Conservation (phyloP, 2,888 invertebrate genomes). For the Trachelus iudaicus region DNA sequence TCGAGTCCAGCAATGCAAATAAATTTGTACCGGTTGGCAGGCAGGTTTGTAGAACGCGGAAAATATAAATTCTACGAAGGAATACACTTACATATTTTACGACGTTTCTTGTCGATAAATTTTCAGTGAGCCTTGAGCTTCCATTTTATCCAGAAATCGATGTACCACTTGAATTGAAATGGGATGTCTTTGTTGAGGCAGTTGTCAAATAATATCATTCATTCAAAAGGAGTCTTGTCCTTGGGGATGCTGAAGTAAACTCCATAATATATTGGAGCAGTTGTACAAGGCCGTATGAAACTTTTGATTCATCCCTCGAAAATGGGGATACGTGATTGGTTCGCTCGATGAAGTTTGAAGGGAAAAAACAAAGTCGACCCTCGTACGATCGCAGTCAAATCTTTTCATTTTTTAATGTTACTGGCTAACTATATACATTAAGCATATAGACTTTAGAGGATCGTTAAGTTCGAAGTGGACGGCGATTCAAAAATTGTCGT, state of each 20-base stretch:
- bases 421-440: no score
- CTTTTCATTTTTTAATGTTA: not conserved
- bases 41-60: not conserved
- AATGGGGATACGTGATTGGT: not conserved
- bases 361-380: not conserved
- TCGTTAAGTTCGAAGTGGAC: not conserved
- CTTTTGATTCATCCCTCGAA: not conserved
- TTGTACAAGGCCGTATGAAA: not conserved
- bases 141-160: not conserved
- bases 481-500: not conserved
- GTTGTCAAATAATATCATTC: not conserved
- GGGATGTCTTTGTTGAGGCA: not conserved
- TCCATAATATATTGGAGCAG: not conserved
- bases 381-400: not conserved
- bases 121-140: not conserved
- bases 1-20: no score
- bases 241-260: not conserved
- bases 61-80: not conserved
- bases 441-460: no score
- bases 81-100: not conserved
- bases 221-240: not conserved
- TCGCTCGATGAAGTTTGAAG: not conserved
- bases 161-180: not conserved
- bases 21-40: not conserved
- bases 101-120: not conserved